phyloP scores from a whole-genome alignment of 2,797 vertebrate genomes.

The Siniperca undulata region DNA sequence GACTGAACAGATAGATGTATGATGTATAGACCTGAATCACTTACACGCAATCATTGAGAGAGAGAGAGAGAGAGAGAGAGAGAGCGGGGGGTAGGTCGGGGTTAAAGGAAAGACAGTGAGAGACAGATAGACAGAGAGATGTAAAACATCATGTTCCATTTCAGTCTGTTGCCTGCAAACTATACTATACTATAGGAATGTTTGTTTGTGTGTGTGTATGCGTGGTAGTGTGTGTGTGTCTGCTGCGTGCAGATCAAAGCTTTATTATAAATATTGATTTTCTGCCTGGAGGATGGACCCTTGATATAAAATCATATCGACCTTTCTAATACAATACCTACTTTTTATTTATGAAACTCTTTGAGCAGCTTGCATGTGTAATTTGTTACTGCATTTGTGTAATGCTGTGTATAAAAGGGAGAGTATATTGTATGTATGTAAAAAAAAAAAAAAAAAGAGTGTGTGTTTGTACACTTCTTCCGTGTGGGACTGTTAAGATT shows the following conservation, averaged over 20 bases:
- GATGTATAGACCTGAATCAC: not conserved
- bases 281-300: conserved; percentile 72
- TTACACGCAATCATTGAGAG: not conserved
- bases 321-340: conserved; percentile 79
- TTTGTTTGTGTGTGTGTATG: not conserved
- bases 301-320: conserved; percentile 83
- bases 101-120: conserved; percentile 1
- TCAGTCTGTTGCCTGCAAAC: conserved; percentile 24
- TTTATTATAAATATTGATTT: conserved; percentile 86
- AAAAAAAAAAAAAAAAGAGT: not conserved
- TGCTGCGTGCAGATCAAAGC: conserved; percentile 62
- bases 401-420: conserved; percentile 20
- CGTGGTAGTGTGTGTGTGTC: conserved; percentile 5
- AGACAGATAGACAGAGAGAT: conserved; percentile 17
- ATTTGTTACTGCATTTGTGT: conserved; percentile 44
- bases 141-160: conserved; percentile 31
- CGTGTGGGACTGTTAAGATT: not conserved
- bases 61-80: not conserved
- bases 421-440: not conserved
- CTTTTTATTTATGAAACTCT: conserved; percentile 78
- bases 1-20: conserved; percentile 9
- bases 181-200: conserved; percentile 21
- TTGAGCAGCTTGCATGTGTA: conserved; percentile 65
- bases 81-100: too few species aligned
- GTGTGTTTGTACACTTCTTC: not conserved